Base-by-base conservation (phyloP, 2,113 vertebrate genomes). In the Pseudorhombus dupliciocellatus region DNA sequence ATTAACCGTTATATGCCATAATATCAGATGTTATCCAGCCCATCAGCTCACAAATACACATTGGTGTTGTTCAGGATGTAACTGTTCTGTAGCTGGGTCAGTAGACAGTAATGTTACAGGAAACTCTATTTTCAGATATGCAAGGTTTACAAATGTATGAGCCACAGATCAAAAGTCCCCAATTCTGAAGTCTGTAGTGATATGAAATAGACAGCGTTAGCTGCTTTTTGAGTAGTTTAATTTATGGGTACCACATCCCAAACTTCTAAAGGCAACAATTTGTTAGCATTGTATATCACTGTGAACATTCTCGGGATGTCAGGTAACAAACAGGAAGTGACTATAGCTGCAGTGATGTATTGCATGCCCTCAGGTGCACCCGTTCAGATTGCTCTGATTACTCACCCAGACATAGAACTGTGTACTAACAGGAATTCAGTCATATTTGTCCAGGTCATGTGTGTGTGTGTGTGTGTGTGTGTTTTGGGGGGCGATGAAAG, bases 281-380 rank as follows among this genome's bases (percentile, higher is more conserved):
- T 60, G 30, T 12, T 62, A 46, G 67, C 21, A 61, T 46, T 54
- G 46, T 77, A 55, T 53, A 57, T 82, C 71, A 77, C 79, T 80
- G 75, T 84, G 79, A 86, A 68, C 37, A 40, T 57, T 70, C 22
- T 42, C 21, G 44, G 2, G 4, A 74, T 21, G 5, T 48, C 46
- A 55, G 48, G 44, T 62, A 71, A 70, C 68, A 68, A 68, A 80
- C 60, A 21, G 66, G 52, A 50, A 73, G 44, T 65, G 40, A 4
- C 46, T 22, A 53, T 66, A 56, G 50, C 75, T 81, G 51, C 66
- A 70, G 12, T 72, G 26, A 65, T 37, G 46, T 80, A 59, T 62
- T 72, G 79, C 84, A 84, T 86, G 84, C 26, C 50, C 64, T 81
- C 12, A 60, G 5, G 59, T 62, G 26, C 37, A 56, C 9, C 55